These are phyloP conservation scores for Bugula neritina DNA, from an alignment of 2,888 invertebrate species.

Conservation along the genomic window DNA sequence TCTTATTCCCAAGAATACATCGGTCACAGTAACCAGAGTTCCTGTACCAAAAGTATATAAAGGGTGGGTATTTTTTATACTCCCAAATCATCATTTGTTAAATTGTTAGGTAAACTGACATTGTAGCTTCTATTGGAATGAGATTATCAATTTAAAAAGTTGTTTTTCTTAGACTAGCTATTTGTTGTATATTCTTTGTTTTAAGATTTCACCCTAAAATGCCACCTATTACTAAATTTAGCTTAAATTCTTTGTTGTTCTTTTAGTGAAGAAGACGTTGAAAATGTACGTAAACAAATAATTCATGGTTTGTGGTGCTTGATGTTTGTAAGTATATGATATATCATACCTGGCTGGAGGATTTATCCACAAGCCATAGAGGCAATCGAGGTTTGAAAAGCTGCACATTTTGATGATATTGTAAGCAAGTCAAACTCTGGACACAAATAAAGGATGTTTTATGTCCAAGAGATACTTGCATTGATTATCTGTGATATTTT, in stretches of 20 bases:
- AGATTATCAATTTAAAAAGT: too few species aligned
- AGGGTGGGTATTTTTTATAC: neutral
- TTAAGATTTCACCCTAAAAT: too few species aligned
- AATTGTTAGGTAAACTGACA: too few species aligned
- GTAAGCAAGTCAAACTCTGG: slow-evolving; percentile 8
- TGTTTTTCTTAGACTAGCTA: too few species aligned
- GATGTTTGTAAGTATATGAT: slow-evolving; percentile 20
- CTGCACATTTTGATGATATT: neutral
- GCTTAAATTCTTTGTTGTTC: too few species aligned
- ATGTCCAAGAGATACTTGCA: slow-evolving; percentile 3
- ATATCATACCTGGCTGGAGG: neutral
- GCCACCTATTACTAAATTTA: too few species aligned
- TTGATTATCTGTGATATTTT: neutral
- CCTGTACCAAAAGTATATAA: slow-evolving; percentile 60
- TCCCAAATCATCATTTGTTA: too few species aligned
- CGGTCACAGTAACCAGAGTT: slow-evolving; percentile 85
- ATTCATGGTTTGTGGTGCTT: slow-evolving; percentile 6
- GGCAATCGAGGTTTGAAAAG: neutral
- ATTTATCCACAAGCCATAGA: neutral
- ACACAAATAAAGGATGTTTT: neutral
- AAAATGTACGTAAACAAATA: slow-evolving; percentile 26
- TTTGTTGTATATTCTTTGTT: too few species aligned
- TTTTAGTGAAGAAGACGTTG: slow-evolving; percentile 14
- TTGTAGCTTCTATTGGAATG: too few species aligned
- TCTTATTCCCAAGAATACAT: slow-evolving; percentile 94